These are phyloP conservation scores for Ammodytes dubius DNA, from an alignment of 2,113 vertebrate species.

Conservation along the genomic window DNA sequence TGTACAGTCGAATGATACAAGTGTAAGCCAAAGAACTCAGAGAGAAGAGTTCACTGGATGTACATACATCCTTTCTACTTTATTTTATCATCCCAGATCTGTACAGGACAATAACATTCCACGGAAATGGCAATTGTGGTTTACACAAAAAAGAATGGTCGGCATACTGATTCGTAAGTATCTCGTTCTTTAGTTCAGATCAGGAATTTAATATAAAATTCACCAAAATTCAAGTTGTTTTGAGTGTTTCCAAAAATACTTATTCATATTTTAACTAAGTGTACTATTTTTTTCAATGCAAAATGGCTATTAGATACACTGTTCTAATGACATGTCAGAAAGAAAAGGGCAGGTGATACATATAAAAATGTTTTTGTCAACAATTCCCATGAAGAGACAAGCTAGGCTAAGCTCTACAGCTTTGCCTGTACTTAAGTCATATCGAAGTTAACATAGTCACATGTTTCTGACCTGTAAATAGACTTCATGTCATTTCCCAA, in stretches of 20 bases:
- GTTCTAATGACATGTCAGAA: background rate
- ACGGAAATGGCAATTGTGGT: conserved; percentile 16
- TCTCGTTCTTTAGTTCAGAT: conserved; percentile 15
- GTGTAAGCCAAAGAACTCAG: conserved; percentile 48
- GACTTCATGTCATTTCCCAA: background rate
- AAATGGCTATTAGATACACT: background rate
- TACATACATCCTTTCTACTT: conserved; percentile 4
- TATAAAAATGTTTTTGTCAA: background rate
- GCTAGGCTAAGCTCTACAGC: background rate
- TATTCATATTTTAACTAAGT: conserved; percentile 10
- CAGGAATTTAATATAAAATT: background rate
- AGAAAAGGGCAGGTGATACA: background rate
- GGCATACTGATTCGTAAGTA: background rate
- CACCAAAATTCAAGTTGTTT: background rate
- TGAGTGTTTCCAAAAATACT: background rate
- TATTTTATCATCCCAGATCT: conserved; percentile 21
- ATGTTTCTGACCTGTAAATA: background rate
- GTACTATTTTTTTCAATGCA: conserved; percentile 5
- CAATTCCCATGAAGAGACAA: background rate
- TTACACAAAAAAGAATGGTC: conserved; percentile 33
- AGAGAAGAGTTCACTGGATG: conserved; percentile 17
- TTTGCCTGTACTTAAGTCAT: background rate
- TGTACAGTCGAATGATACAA: background rate
- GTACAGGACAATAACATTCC: conserved; percentile 25
- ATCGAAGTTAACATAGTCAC: background rate